Conservation (phyloP, 53 echinoderm and acorn worm genomes). For the Zoroaster sp. region DNA sequence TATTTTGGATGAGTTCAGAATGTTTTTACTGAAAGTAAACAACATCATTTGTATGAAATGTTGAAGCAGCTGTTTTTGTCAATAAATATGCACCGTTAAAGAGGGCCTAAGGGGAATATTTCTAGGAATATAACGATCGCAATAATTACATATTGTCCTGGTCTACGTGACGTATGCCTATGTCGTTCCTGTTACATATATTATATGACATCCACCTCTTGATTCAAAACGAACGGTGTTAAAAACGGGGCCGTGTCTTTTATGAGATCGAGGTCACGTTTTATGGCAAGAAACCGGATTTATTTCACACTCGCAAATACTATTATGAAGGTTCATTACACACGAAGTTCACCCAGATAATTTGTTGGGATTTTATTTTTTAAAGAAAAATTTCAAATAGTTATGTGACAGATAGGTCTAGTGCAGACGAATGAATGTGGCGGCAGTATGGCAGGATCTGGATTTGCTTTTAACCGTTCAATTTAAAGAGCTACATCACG, state of each 20-base stretch:
- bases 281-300: constrained; percentile 1
- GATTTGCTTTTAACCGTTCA: neutral
- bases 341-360: neutral
- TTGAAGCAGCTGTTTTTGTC: neutral
- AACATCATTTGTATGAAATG: neutral
- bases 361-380: no score
- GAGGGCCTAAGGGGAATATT: neutral
- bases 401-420: neutral
- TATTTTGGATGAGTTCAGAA: no score
- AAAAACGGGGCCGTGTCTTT: neutral
- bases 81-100: neutral
- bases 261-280: neutral
- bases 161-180: no score
- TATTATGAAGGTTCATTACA: neutral
- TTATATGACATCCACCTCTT: neutral
- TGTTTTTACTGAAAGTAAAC: no score
- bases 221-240: neutral
- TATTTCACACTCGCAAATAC: neutral
- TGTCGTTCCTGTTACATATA: no score
- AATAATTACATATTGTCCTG: no score
- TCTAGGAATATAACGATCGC: neutral
- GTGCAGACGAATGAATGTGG: no score
- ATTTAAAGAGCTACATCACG: neutral
- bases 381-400: neutral
- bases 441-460: neutral